Evolutionary conservation across 1,140 invertebrate genomes (phyloP), one percentile per base, ranked within the genome.

Genomic region (Trypoxylus dichotomus): DNA sequence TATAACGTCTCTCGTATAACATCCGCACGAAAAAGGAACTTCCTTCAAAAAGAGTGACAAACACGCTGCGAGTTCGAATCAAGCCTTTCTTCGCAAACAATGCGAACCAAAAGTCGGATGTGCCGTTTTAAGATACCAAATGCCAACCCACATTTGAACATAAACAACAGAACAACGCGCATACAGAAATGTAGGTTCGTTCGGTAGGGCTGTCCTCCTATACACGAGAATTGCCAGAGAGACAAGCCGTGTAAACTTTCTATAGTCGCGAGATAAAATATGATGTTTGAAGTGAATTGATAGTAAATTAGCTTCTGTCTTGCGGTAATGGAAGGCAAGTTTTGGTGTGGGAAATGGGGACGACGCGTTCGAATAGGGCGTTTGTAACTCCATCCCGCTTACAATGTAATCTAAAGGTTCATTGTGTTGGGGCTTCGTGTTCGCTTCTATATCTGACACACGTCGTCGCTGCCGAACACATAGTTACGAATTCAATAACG

Each of bases 371-470:
- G 47, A 5, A 19, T 58, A 21, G 47, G 71, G 54, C 68, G 21
- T 42, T 80, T 74, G 79, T 75, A 71, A 76, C 76, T 32, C 60
- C 10, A n/a, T 10, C 19, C 60, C 71, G 78, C 54, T 78, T 78
- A 81, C 80, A 81, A 81, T 81, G 80, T 81, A 81, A 81, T 81
- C 80, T 79, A 76, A 63, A 79, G 80, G 80, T 75, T 79, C 80
- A 81, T 81, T 81, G 80, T 81, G 77, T 79, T n/a, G 72, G n/a
- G 76, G 60, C 32, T 63, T 71, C 76, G 76, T 77, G 78, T 76
- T 43, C 75, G 78, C 76, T 76, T 80, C 76, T 76, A 76, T 79
- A 77, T 80, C 80, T 79, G 76, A 68, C 77, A 80, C 78, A 80
- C 77, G 78, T 68, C 54, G 76, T 63, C 21, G 60, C 60, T 63